Percentiles rank a stretch among this genome's conserved stretches.
phyloP scores from a whole-genome alignment of 2,888 invertebrate genomes.

The Dendrolimus houi region DNA sequence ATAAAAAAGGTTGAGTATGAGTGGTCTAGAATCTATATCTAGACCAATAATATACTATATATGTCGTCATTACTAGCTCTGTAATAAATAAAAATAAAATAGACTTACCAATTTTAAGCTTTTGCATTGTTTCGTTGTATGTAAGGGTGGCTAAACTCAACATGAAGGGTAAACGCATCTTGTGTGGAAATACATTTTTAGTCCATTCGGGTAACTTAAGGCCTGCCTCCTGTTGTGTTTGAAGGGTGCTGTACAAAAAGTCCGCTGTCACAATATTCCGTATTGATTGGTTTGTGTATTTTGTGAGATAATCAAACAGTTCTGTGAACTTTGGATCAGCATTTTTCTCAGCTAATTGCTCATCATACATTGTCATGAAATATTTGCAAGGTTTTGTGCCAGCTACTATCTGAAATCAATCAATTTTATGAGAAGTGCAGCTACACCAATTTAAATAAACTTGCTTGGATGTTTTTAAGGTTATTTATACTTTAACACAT shows the following conservation, averaged over 20 bases:
- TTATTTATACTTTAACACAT: no score
- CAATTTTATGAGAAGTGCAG: background rate
- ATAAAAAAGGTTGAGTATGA: no score
- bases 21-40: no score
- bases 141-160: constrained; percentile 82
- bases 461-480: no score
- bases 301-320: constrained; percentile 79
- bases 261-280: constrained; percentile 81
- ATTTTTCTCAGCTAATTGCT: constrained; percentile 62
- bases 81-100: constrained; percentile 1
- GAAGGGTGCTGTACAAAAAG: constrained; percentile 82
- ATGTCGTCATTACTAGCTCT: background rate
- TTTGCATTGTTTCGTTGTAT: constrained; percentile 81
- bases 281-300: constrained; percentile 60
- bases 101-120: constrained; percentile 80
- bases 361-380: constrained; percentile 59
- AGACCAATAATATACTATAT: no score
- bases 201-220: constrained; percentile 86
- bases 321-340: constrained; percentile 73
- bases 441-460: no score
- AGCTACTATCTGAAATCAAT: constrained; percentile 49
- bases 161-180: constrained; percentile 80
- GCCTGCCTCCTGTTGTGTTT: constrained; percentile 78
- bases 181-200: constrained; percentile 79
- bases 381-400: constrained; percentile 53